Base-by-base conservation (phyloP, 2,797 vertebrate species). In the Poecilia picta region DNA sequence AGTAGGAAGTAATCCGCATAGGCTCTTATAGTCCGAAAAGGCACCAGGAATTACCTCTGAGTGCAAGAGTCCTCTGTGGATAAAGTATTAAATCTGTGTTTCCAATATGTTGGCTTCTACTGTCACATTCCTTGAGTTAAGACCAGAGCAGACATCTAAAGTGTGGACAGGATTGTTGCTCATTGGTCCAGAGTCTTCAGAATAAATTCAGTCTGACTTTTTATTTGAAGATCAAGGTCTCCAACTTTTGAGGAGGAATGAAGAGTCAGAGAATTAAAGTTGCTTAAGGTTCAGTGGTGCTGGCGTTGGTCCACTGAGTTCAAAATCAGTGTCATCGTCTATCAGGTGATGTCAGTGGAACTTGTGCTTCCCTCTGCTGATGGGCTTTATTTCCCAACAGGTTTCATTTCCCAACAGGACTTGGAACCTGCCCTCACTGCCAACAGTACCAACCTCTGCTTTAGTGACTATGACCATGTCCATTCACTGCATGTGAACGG, bases 11-110 rank as follows among this genome's bases (percentile, higher is more conserved):
- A 78, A 79, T 89, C 84, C 83, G 86, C 75, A 85, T 45, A 73
- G 39, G 28, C 49, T 73, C 5, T 81, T 83, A 83, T 76, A 82
- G 79, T 89, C 89, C 88, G 79, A 78, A 87, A 75, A 0, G 49
- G 74, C 57, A 49, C 70, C 84, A 81, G 85, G 73, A 72, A 73
- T 89, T 8, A 91, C 89, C 93, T 94, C 51, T 53, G 20, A 53
- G 23, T 53, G 49, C 2, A 20, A 51, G 20, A 51, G 23, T 53
- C 20, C 51, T 25, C 23, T 53, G 51, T 53, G 51, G 51, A 53
- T 53, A 10, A 1, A 53, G 23, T 53, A 23, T 53, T 53, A 53
- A 23, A 53, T 53, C 51, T 4, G 51, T 53, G 51, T 53, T 53
- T 53, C 51, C 51, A 53, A 53, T 53, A 53, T 12, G 41, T 70